Evolutionary conservation across 2,888 invertebrate genomes (phyloP), one percentile per base, ranked within the genome.

Genomic region (Reticulitermes lucifugus): DNA sequence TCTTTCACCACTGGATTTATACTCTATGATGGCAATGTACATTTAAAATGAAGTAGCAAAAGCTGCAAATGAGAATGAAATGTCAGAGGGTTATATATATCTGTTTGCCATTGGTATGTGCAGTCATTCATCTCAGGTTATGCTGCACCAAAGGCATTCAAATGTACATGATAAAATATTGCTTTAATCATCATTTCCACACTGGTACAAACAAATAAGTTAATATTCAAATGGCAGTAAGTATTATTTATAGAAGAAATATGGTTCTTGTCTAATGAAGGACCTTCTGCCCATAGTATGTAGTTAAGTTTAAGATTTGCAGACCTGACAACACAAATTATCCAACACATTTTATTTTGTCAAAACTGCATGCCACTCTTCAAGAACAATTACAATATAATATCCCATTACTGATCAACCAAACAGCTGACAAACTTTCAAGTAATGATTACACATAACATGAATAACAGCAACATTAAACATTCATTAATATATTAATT

Each of bases 381-480:
- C n/a, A n/a, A 65, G 25, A 65, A 65, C 65, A 65, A 25, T 65
- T 65, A 65, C 5, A 65, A 65, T 65, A 65, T 65, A 55, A 18
- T 18, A 65, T 65, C 25, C 25, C 65, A 65, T 65, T 65, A 25
- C 25, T 65, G 65, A 65, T 10, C n/a, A 65, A 65, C 65, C 65
- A 25, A 65, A 65, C 65, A 65, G 6, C 65, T 65, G 65, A 65
- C 65, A 65, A 65, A 65, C 6, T 25, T 65, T 25, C 65, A 65
- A 12, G 65, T 25, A 65, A 65, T 65, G 65, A 25, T 65, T n/a
- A 65, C 65, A 43, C 46, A 77, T 2, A 46, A 77, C 77, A 77
- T 77, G 41, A n/a, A 77, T 41, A 77, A 77, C 77, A 77, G 77
- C n/a, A 46, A 77, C 77, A 77, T 46, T 46, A n/a, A 77, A 77